These are phyloP conservation scores for Leptopilina boulardi DNA, from an alignment of 1,140 invertebrate species.

Conservation along the genomic window DNA sequence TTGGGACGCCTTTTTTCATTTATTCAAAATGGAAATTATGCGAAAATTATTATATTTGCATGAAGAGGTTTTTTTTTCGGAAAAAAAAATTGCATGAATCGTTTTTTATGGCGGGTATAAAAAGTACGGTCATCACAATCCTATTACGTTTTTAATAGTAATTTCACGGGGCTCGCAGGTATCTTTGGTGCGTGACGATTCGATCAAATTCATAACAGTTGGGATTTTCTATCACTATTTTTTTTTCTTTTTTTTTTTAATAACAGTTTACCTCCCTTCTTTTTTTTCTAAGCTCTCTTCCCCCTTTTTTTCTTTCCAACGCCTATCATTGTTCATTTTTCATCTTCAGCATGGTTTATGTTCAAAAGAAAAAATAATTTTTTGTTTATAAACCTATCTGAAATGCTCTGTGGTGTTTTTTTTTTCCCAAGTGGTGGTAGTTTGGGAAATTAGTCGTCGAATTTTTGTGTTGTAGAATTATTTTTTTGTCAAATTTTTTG, in stretches of 20 bases:
- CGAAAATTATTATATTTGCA: too few relatives aligned
- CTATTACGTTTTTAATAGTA: constrained; percentile 68
- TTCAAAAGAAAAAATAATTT: neutral
- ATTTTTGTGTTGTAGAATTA: constrained; percentile 14
- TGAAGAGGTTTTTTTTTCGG: neutral
- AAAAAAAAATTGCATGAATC: neutral
- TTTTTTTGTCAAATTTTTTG: neutral
- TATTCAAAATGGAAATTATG: too few relatives aligned
- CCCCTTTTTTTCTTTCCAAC: constrained; percentile 13
- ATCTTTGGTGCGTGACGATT: constrained; percentile 63
- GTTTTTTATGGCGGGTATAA: constrained; percentile 44
- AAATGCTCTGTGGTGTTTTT: neutral
- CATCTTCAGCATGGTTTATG: constrained; percentile 1
- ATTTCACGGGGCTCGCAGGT: constrained; percentile 71
- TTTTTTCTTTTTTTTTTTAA: neutral
- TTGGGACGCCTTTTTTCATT: neutral
- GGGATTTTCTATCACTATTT: constrained; percentile 46
- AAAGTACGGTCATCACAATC: constrained; percentile 71
- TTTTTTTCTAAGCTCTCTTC: constrained; percentile 39
- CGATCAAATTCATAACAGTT: constrained; percentile 64
- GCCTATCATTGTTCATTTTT: constrained; percentile 27
- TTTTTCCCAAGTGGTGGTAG: constrained; percentile 19
- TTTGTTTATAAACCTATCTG: neutral
- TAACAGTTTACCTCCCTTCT: neutral
- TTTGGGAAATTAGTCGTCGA: constrained; percentile 12